Percentiles rank a stretch among this genome's conserved stretches.
Evolutionary conservation across 1,140 invertebrate genomes (phyloP).

Genomic region (Plutomurus gul): DNA sequence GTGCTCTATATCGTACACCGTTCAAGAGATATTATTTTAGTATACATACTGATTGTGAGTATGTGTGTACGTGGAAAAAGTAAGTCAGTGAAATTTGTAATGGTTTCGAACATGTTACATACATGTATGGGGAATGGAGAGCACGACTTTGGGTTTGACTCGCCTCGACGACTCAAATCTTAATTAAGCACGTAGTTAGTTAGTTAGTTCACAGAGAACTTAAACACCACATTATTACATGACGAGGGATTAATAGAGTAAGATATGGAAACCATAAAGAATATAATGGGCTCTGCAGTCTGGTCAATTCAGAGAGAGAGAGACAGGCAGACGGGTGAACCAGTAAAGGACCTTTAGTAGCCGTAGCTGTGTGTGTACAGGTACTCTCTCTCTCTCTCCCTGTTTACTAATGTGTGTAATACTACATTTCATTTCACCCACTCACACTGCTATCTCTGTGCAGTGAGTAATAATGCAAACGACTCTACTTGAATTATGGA

Average conservation of each 20-base stretch:
- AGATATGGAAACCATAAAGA: not conserved
- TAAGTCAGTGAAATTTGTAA: no score
- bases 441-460: not conserved
- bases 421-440: no score
- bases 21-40: not conserved
- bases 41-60: not conserved
- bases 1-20: not conserved
- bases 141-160: conserved; percentile 21
- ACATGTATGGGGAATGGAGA: not conserved
- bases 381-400: no score
- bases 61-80: no score
- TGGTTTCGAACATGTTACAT: not conserved
- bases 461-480: no score
- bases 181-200: conserved; percentile 21
- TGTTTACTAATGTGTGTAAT: no score
- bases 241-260: conserved; percentile 9
- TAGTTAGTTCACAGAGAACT: not conserved
- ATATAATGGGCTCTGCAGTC: no score
- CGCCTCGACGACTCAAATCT: not conserved
- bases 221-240: conserved; percentile 21
- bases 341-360: no score
- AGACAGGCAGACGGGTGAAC: no score
- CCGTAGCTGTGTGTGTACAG: no score
- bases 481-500: conserved; percentile 14
- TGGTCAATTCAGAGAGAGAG: no score